Percentiles rank a stretch among this genome's conserved stretches.
Evolutionary conservation across 2,797 vertebrate genomes (phyloP).

Genomic region (Xenops minutus): DNA sequence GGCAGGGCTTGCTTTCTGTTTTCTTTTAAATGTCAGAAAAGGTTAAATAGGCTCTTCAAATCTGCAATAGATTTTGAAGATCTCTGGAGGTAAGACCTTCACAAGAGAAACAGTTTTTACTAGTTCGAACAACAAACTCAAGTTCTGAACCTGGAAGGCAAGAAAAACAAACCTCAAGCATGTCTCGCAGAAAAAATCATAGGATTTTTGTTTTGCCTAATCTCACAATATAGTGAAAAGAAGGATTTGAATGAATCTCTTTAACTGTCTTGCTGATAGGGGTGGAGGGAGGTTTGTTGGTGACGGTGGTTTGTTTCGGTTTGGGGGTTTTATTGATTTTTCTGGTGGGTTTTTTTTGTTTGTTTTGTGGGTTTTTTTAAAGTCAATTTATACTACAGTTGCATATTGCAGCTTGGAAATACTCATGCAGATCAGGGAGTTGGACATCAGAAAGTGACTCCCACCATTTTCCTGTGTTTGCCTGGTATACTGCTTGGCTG

Average conservation of each 20-base stretch:
- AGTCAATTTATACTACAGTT: background rate
- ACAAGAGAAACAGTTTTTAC: conserved; percentile 39
- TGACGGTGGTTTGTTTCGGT: background rate
- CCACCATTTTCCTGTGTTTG: background rate
- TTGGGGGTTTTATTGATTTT: background rate
- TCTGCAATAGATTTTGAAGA: conserved; percentile 70
- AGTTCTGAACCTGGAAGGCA: conserved; percentile 28
- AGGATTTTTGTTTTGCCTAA: background rate
- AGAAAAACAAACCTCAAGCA: background rate
- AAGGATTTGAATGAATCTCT: background rate
- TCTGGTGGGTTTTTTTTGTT: background rate
- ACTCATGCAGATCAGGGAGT: background rate
- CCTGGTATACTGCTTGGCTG: background rate
- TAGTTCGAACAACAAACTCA: conserved; percentile 35
- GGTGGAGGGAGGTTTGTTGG: background rate
- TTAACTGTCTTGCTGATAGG: background rate
- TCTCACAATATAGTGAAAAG: background rate
- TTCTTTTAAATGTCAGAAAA: conserved; percentile 82
- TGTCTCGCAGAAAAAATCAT: background rate
- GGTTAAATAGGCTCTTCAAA: conserved; percentile 73
- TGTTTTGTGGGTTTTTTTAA: background rate
- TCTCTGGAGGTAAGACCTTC: conserved; percentile 59
- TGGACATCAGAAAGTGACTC: background rate
- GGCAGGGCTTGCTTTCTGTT: conserved; percentile 70
- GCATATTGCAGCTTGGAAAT: background rate